These are phyloP conservation scores for Aviceda subcristata DNA, from an alignment of 2,113 vertebrate genomes.

Conservation along the genomic window DNA sequence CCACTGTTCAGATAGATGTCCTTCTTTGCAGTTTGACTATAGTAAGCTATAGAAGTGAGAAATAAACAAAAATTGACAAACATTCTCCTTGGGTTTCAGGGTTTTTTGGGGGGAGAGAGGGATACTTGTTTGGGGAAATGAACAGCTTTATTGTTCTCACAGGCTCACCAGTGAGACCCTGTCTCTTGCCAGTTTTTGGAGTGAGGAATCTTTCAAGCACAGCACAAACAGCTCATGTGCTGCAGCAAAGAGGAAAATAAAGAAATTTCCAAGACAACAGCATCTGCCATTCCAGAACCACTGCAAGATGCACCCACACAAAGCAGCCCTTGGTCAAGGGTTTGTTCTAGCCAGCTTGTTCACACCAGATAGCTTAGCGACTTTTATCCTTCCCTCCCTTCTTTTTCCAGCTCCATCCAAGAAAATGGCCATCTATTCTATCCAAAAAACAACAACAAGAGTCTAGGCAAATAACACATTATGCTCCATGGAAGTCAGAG, in stretches of 20 bases:
- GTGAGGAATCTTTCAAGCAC: neutral
- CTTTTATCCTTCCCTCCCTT: neutral
- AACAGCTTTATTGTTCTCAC: neutral
- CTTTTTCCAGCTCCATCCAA: neutral
- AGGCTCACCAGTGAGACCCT: neutral
- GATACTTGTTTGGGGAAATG: neutral
- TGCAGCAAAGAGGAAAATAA: neutral
- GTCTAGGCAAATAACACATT: neutral
- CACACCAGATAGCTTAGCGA: neutral
- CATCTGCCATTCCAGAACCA: neutral
- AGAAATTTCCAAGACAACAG: neutral
- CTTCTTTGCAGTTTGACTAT: constrained; percentile 77
- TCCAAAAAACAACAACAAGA: neutral
- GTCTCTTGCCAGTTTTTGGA: neutral
- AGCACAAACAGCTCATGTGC: neutral
- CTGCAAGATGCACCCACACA: neutral
- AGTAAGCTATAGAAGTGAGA: constrained; percentile 79
- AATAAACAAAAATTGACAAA: neutral
- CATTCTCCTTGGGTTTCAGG: neutral
- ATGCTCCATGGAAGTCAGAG: neutral
- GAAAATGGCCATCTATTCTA: neutral
- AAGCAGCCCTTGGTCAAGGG: neutral
- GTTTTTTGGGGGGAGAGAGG: neutral
- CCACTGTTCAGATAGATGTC: constrained; percentile 95
- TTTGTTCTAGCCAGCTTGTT: neutral